phyloP scores from a whole-genome alignment of 2,113 vertebrate genomes.

The Nyctereutes procyonoides region DNA sequence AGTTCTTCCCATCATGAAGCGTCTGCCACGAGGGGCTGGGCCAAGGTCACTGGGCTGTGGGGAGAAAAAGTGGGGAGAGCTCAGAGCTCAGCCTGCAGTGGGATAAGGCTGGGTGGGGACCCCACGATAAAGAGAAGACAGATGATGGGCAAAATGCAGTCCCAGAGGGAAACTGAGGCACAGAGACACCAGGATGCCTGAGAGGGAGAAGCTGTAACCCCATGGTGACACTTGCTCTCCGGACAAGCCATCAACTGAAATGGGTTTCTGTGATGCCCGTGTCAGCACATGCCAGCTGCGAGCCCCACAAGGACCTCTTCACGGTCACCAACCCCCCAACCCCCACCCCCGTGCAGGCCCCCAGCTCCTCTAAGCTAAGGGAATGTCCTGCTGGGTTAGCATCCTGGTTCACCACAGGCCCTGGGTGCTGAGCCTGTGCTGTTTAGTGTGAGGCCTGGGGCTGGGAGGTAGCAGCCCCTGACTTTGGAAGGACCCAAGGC shows the following conservation, averaged over 20 bases:
- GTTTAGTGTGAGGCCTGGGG: neutral
- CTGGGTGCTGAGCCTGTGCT: neutral
- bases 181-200: fast-evolving
- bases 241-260: neutral
- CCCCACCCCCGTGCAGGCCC: no score
- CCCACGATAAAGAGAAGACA: fast-evolving
- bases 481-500: neutral
- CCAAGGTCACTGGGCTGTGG: conserved; percentile 46
- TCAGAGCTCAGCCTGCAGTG: neutral
- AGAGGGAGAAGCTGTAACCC: fast-evolving
- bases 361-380: neutral
- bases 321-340: neutral
- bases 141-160: fast-evolving
- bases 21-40: neutral
- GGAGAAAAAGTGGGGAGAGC: neutral
- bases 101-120: fast-evolving
- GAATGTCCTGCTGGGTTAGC: neutral
- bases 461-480: neutral
- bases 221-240: neutral
- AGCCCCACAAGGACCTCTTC: neutral
- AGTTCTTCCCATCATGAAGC: conserved; percentile 75
- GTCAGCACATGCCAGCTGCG: fast-evolving
- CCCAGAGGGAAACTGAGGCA: neutral
- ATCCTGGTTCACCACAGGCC: neutral
- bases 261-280: neutral